Evolutionary conservation across 1,140 invertebrate genomes (phyloP).

Genomic region (Phthorimaea operculella): DNA sequence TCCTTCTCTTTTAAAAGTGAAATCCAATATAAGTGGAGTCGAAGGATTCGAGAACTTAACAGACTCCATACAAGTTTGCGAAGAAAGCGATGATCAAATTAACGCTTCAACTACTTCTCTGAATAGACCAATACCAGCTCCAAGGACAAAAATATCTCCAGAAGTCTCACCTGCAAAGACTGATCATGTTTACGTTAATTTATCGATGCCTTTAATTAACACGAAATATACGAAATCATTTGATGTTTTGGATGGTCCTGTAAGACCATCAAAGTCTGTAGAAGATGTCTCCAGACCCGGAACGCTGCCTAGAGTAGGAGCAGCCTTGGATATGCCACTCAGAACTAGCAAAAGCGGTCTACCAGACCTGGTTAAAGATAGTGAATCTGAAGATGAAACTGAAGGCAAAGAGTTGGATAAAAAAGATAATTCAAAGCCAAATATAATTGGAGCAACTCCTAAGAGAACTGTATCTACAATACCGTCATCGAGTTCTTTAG

Average conservation of each 20-base stretch:
- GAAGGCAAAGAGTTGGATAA: constrained; percentile 24
- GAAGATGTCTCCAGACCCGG: constrained; percentile 41
- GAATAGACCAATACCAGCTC: constrained; percentile 53
- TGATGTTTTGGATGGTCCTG: constrained; percentile 46
- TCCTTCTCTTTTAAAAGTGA: constrained; percentile 41
- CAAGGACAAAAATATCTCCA: constrained; percentile 53
- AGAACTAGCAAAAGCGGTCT: constrained; percentile 2
- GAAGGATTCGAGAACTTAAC: constrained; percentile 64
- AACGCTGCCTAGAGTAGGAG: background rate
- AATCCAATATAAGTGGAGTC: constrained; percentile 49
- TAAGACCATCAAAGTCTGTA: constrained; percentile 48
- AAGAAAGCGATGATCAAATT: constrained; percentile 33
- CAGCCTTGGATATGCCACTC: background rate
- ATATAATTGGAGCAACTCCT: constrained; percentile 56
- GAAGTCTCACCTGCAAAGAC: constrained; percentile 36
- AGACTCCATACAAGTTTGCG: constrained; percentile 63
- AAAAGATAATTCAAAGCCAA: constrained; percentile 39
- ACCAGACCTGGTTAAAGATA: constrained; percentile 7
- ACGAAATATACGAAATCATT: constrained; percentile 34
- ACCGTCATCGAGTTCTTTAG: constrained; percentile 51
- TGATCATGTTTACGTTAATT: constrained; percentile 59
- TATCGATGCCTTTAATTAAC: constrained; percentile 59
- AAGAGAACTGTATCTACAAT: constrained; percentile 40
- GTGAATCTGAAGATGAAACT: constrained; percentile 23
- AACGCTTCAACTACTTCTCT: constrained; percentile 41